Evolutionary conservation across 1,140 invertebrate species (phyloP).

Genomic region (Eurytemora carolleeae): DNA sequence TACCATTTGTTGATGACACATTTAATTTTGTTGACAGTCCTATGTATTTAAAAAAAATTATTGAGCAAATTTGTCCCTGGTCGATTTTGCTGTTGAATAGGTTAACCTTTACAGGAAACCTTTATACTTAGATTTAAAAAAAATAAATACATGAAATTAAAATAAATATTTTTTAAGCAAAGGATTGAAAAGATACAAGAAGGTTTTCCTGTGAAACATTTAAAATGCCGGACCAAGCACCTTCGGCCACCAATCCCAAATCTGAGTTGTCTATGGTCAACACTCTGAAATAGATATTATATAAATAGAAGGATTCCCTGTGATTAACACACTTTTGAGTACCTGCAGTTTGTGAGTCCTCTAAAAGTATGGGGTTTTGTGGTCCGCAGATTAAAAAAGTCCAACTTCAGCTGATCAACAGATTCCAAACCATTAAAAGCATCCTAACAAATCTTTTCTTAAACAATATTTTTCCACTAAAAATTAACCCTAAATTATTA

Average conservation of each 20-base stretch:
- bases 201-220: neutral
- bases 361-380: neutral
- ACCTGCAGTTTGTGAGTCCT: neutral
- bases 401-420: neutral
- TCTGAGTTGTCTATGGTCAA: neutral
- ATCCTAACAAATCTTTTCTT: too few relatives aligned
- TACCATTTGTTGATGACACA: neutral
- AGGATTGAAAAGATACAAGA: neutral
- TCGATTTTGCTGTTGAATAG: neutral
- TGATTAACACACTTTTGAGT: neutral
- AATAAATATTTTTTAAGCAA: neutral
- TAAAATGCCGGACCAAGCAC: neutral
- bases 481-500: too few relatives aligned
- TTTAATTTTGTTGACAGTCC: neutral
- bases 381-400: neutral
- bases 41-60: neutral
- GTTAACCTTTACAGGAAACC: neutral
- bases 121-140: neutral
- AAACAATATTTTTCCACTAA: too few relatives aligned
- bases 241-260: neutral
- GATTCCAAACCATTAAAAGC: neutral
- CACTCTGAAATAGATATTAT: too few relatives aligned
- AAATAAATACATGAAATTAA: neutral
- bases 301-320: too few relatives aligned
- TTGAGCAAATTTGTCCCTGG: neutral